Base-by-base conservation (phyloP, 2,797 vertebrate species). In the Alauda arvensis region DNA sequence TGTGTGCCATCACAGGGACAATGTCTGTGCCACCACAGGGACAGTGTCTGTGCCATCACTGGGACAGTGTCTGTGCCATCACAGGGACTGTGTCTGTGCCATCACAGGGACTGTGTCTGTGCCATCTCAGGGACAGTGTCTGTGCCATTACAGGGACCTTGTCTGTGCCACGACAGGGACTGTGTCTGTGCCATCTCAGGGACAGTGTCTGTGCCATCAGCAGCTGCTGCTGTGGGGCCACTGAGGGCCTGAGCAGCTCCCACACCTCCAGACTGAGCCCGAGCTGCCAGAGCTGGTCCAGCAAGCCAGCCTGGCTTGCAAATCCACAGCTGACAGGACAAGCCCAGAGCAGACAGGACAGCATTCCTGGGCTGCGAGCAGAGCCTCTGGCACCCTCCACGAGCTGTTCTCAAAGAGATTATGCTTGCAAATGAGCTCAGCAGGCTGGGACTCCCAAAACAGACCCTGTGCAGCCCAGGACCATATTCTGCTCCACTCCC, bases 231-330 rank as follows among this genome's bases (percentile, higher is more conserved):
- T 68, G 19, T 0, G 0, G 46, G 71, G 55, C n/a, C 59, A 70
- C 34, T 0, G 0, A 34, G 37, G 15, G 55, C 71, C 71, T 11
- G 7, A 61, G 57, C 20, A 72, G 76, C 89, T 92, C 84, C 71
- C 93, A 92, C 91, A 86, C 83, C 90, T 82, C 66, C 91, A 85
- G 69, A 46, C 40, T 37, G 71, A 61, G 59, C 63, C 23, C 1
- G 2, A 77, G 79, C 72, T 85, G 70, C 79, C 65, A 8, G 74
- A 90, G 89, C 91, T 90, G 80, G 94, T 79, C 92, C 63, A 72
- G 88, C 92, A 34, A 72, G 94, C 55, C 63, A 42, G 77, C 77
- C 90, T 72, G 26, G 85, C 37, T 83, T 94, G 92, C 93, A 94
- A 93, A 93, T 83, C 67, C 8, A 5, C 74, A 89, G 79, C 79